Base-by-base conservation (phyloP, 1,140 invertebrate genomes). In the Drosophila oshimai region DNA sequence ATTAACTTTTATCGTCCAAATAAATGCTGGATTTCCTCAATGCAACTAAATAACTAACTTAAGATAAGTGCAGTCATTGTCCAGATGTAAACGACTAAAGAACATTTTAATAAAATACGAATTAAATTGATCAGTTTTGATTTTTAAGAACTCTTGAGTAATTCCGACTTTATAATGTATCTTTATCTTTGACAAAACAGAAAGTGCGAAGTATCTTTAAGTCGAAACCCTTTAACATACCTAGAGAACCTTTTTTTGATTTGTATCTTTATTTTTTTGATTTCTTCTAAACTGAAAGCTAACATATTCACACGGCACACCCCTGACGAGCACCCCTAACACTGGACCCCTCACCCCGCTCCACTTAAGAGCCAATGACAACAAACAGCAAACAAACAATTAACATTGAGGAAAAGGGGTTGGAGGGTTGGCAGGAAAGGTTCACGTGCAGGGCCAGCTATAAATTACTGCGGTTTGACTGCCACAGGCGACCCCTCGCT, bases 361-460 rank as follows among this genome's bases (percentile, higher is more conserved):
- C 45, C 61, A 74, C 77, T 87, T 74, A 78, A 83, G 70, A 62
- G 71, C 57, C 74, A 87, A 68, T 90, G 88, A 90, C 88, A 90
- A 90, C 81, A 88, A 71, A 80, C 75, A 80, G 81, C 80, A 89
- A 89, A 89, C 87, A 89, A 90, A 90, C 88, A 90, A 90, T 90
- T 90, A 90, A 90, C 88, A 81, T 65, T 51, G 45, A 57, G 22
- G 53, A 34, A 36, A 71, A 71, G 54, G 44, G 68, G 74, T 53
- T 44, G 42, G 73, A 29, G 55, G 41, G n/a, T n/a, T n/a, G n/a
- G n/a, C n/a, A 53, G 24, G 49, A 44, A 42, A 13, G 64, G 78
- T 79, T 89, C 87, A 89, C 81, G 88, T 90, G 87, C 44, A 39
- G 45, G 37, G 28, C 33, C 29, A 39, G 64, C 73, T 86, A 90